Percentiles rank a stretch among this genome's conserved stretches.
These are phyloP conservation scores for Bagarius yarrelli DNA, from an alignment of 2,113 vertebrate genomes.

Conservation along the genomic window DNA sequence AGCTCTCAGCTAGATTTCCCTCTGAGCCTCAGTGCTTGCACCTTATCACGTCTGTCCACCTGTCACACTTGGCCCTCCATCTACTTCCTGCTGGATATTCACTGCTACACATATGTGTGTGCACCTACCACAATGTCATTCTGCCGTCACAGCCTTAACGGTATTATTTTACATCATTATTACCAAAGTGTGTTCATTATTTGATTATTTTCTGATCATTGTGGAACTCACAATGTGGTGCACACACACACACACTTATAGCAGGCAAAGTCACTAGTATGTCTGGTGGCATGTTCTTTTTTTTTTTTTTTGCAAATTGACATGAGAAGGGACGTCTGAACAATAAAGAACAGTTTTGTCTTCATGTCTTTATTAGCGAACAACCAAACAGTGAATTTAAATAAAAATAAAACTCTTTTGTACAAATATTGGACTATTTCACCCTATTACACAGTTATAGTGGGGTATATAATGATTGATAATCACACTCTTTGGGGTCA, in stretches of 20 bases:
- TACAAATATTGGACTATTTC: no score
- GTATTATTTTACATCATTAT: background rate
- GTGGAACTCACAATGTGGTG: no score
- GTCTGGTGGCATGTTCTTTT: background rate
- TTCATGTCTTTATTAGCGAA: no score
- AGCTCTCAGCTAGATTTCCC: conserved; percentile 55
- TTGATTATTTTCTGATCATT: background rate
- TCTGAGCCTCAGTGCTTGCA: conserved; percentile 41
- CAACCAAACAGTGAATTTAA: no score
- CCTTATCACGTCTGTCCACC: conserved; percentile 62
- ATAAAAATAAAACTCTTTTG: no score
- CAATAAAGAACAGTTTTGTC: no score
- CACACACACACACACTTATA: background rate
- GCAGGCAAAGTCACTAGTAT: background rate
- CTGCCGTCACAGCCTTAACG: background rate
- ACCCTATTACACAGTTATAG: no score
- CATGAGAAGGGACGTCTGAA: no score
- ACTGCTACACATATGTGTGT: conserved; percentile 21
- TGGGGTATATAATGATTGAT: no score
- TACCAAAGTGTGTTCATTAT: background rate
- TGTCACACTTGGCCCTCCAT: conserved; percentile 55
- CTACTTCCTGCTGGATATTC: conserved; percentile 39
- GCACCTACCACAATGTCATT: background rate
- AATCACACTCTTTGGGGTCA: no score
- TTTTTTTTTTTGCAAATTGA: no score